Percentiles rank a stretch among this genome's conserved stretches.
Conservation (phyloP, 2,888 invertebrate species). For the Andrena praecox region DNA sequence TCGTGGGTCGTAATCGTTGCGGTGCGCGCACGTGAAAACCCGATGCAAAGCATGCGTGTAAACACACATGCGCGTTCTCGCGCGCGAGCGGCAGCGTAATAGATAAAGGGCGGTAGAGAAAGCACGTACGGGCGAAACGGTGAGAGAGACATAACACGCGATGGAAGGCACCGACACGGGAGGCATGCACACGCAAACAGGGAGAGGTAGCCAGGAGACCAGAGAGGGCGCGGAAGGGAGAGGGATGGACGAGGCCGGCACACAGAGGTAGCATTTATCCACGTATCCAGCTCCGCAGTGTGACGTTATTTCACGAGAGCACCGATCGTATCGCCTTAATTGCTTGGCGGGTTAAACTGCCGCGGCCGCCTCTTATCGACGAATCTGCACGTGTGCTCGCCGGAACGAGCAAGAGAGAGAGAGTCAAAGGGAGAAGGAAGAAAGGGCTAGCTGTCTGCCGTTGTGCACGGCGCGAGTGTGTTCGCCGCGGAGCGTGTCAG, state of each 20-base stretch:
- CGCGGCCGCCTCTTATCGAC: slow-evolving; percentile 79
- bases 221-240: slow-evolving; percentile 28
- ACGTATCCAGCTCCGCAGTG: slow-evolving; percentile 71
- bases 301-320: slow-evolving; percentile 80
- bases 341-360: slow-evolving; percentile 83
- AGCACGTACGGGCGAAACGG: slow-evolving; percentile 18
- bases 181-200: background rate
- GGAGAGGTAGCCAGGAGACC: slow-evolving; percentile 1
- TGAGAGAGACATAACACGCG: slow-evolving; percentile 24
- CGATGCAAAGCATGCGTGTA: slow-evolving; percentile 73
- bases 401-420: slow-evolving; percentile 58
- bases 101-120: slow-evolving; percentile 51
- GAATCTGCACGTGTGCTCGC: slow-evolving; percentile 77
- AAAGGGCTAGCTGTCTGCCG: slow-evolving; percentile 37
- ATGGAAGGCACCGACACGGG: slow-evolving; percentile 30
- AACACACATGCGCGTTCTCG: slow-evolving; percentile 62
- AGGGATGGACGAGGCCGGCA: slow-evolving; percentile 27
- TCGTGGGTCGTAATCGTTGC: slow-evolving; percentile 35
- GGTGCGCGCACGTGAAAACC: slow-evolving; percentile 68
- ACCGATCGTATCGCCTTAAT: slow-evolving; percentile 82
- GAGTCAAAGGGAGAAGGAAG: slow-evolving; percentile 16
- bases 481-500: slow-evolving; percentile 58
- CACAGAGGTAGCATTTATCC: slow-evolving; percentile 66
- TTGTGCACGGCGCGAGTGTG: background rate
- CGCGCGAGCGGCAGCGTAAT: slow-evolving; percentile 26